These are phyloP conservation scores for Zoanthus sociatus DNA, from an alignment of 92 coral and sea anemone species.

Conservation along the genomic window DNA sequence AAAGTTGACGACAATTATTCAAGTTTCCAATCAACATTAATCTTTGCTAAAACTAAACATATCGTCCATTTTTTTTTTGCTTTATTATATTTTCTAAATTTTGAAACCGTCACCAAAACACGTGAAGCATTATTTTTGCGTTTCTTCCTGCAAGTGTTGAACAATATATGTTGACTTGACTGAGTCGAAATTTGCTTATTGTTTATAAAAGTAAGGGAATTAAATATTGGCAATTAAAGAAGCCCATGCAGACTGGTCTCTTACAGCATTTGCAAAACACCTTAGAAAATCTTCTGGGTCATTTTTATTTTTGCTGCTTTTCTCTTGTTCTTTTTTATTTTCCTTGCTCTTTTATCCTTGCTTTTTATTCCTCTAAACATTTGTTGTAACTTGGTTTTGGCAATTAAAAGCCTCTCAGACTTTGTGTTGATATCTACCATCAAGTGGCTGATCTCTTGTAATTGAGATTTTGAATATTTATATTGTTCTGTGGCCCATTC, in stretches of 20 bases:
- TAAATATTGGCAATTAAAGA: too few relatives aligned
- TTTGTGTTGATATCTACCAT: conserved; percentile 14
- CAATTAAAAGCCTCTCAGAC: conserved; percentile 34
- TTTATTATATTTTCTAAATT: too few relatives aligned
- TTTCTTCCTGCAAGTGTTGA: too few relatives aligned
- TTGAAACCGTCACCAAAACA: too few relatives aligned
- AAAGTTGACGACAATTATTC: neutral
- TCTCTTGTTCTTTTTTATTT: conserved; percentile 11
- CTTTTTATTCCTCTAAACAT: conserved; percentile 1
- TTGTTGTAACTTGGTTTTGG: conserved; percentile 26
- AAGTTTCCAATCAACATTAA: too few relatives aligned
- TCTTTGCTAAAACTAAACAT: too few relatives aligned
- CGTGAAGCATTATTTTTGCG: too few relatives aligned
- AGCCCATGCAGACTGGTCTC: too few relatives aligned
- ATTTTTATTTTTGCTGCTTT: conserved; percentile 35
- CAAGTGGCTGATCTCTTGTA: conserved; percentile 24
- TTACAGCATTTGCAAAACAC: too few relatives aligned
- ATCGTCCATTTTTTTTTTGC: neutral
- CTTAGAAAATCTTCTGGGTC: neutral
- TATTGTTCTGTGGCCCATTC: conserved; percentile 47
- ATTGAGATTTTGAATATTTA: conserved; percentile 33
- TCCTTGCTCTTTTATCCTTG: conserved; percentile 6
- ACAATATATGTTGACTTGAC: too few relatives aligned
- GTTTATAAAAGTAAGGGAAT: too few relatives aligned
- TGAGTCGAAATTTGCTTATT: too few relatives aligned